Evolutionary conservation across 2,888 invertebrate genomes (phyloP), one percentile per base, ranked within the genome.

Genomic region (Allacma fusca): DNA sequence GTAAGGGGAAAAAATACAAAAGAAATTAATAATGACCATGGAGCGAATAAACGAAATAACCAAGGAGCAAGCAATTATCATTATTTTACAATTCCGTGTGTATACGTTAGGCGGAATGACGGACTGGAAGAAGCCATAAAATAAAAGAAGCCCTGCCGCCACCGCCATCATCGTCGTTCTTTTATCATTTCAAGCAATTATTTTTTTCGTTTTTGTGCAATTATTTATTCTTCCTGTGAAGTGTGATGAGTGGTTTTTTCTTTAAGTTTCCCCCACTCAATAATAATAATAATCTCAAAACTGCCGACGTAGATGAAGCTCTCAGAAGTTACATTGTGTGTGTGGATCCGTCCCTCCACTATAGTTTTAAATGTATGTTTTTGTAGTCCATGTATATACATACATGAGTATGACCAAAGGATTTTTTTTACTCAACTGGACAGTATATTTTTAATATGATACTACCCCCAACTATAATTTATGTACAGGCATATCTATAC

Each of bases 61-160:
- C 64, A 64, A 62, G 73, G 64, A 73, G 73, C 72, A 73, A 72
- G 75, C 64, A 76, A 76, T 76, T 76, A 76, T 64, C 70, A 76
- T 76, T 69, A 62, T 70, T 76, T 70, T 70, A 76, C 76, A 62
- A 70, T 76, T 76, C 76, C 26, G 13, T 50, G 21, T 26, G 28
- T 71, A 4, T 21, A 12, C 24, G 24, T 23, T 26, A 24, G 9
- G 26, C 23, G 7, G n/a, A 19, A 68, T 26, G 26, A 23, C 1
- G 34, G 23, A 40, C 40, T 68, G 23, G 62, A 62, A 62, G 62
- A 62, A 40, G 68, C 40, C 19, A 68, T 40, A 68, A 43, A 68
- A 68, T 21, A 40, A 34, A 68, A 68, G 68, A 68, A 68, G 68
- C 29, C 40, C 68, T 40, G 68, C 68, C 40, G 68, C 68, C 68